Evolutionary conservation across 2,888 invertebrate genomes (phyloP), one percentile per base, ranked within the genome.

Genomic region (Caenorhabditis angaria): DNA sequence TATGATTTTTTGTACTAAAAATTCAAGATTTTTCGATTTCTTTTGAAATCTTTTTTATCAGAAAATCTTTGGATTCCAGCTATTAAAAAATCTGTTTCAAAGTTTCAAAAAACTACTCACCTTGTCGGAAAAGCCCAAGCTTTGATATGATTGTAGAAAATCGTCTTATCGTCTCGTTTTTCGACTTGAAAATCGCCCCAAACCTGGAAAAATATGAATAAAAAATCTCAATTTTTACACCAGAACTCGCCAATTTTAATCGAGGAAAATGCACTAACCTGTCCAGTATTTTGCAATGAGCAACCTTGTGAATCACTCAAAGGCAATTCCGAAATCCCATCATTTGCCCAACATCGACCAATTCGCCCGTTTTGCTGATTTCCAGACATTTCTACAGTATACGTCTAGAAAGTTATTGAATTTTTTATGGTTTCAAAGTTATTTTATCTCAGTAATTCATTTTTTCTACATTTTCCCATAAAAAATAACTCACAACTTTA

Each of bases 81-180:
- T 32, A 32, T 32, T 32, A 8, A 48, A 8, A 48, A 18, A 18
- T 5, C 5, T 48, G 18, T 32, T 8, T 32, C n/a, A n/a, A 32
- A 53, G 4, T 20, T n/a, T 14, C n/a, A 24, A 25, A 1, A 18
- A 6, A 6, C 18, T 47, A 28, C 58, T 53, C 74, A 84, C 85
- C 85, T 85, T 22, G 86, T 86, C 8, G 86, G 86, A 56, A 86
- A 86, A 10, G 86, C 85, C 86, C 86, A 86, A 6, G 86, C 86
- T 67, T 85, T 86, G 67, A 86, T 86, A 47, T 80, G 78, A 61
- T 86, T 86, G 59, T 81, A 67, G 70, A 86, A 86, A 1, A 82
- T 68, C 28, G 72, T 75, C n/a, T 77, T 75, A 3, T 64, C 65
- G 29, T 67, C 65, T 41, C 67, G 74, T 50, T 80, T 76, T 47